Base-by-base conservation (phyloP, 2,113 vertebrate species). In the Tauraco erythrolophus region DNA sequence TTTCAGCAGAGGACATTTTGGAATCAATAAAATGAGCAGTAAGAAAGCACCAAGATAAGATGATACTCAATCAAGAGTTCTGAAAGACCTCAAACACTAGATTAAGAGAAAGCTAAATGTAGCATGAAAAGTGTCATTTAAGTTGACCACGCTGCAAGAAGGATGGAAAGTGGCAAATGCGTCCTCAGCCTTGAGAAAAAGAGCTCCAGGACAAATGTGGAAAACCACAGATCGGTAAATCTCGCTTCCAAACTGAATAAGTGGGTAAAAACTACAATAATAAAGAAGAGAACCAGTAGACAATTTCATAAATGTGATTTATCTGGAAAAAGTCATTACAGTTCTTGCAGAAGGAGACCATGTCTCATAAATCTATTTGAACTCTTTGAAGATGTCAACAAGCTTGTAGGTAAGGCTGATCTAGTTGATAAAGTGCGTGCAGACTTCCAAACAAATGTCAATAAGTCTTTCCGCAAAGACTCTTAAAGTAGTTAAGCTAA, bases 251-350 rank as follows among this genome's bases (percentile, higher is more conserved):
- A 92, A 92, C 87, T 76, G 84, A 91, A 0, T 78, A 95, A 96
- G 48, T 84, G 72, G 61, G 91, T 74, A 95, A 96, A 96, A 96
- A 60, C 84, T 87, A 87, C 89, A 94, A 91, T 91, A 97, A 96
- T 97, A 95, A 92, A 89, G 94, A 84, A 82, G 69, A 94, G 77
- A 82, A 89, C 43, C 30, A 33, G 89, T 62, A 96, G 95, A 92
- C 89, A 91, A 94, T 96, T 95, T 97, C 89, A 96, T 96, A 96
- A 95, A 96, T 64, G 92, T 96, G 96, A 97, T 96, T 97, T 96
- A 97, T 97, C 75, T 91, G 77, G 89, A 78, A 96, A 82, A 97
- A 97, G 96, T 94, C 94, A 96, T 96, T 96, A 89, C 89, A 4
- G 91, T 82, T 92, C 93, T 93, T 92, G 89, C 81, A 87, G 95